Percentiles rank a stretch among this genome's conserved stretches.
phyloP scores from a whole-genome alignment of 1,140 invertebrate species.

The Drosophila mauritiana region DNA sequence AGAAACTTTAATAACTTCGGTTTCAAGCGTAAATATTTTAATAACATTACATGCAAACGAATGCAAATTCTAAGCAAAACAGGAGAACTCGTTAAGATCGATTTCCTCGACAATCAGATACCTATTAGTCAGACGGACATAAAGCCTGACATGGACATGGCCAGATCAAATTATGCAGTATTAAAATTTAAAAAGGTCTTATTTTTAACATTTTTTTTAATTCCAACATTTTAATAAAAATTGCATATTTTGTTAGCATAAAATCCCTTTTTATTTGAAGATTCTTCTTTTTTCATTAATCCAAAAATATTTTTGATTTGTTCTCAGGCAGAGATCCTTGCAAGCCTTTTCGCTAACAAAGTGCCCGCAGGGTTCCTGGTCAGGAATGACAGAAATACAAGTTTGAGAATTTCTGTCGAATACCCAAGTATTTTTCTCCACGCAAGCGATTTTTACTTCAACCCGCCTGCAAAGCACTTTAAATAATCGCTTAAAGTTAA shows the following conservation, averaged over 20 bases:
- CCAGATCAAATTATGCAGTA: no score
- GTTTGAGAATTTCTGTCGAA: background rate
- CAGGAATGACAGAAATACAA: background rate
- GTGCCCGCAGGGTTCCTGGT: background rate
- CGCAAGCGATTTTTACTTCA: background rate
- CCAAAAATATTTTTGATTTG: background rate
- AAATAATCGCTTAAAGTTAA: background rate
- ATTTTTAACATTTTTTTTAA: no score
- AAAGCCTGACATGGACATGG: no score
- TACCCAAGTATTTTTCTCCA: background rate
- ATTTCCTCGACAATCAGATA: no score
- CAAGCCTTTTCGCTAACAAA: background rate
- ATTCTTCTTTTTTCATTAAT: background rate
- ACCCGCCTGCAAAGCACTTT: background rate
- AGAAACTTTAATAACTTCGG: background rate
- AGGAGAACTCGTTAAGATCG: rapidly evolving
- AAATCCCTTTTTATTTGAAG: background rate
- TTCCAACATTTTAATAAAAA: no score
- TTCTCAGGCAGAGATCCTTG: background rate
- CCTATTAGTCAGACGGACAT: no score
- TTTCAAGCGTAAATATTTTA: background rate
- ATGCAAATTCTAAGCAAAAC: no score
- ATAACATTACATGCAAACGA: no score
- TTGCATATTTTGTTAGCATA: no score
- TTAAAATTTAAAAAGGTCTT: no score